Conservation (phyloP, 2,113 vertebrate species). For the Hemibagrus wyckioides region DNA sequence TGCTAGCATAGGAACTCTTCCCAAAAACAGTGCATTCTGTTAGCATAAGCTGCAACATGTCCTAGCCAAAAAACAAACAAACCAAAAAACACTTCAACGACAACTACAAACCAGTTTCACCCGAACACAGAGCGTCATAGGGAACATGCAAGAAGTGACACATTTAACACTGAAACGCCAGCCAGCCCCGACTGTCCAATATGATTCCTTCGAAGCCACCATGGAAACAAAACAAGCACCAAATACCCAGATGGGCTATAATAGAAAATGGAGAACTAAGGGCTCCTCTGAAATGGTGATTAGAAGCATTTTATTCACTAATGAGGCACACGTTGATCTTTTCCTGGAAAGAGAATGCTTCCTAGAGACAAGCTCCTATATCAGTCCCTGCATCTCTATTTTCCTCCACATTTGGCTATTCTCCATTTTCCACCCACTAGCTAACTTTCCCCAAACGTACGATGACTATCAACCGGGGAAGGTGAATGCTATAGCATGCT, state of each 20-base stretch:
- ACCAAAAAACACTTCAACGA: neutral
- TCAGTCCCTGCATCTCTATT: neutral
- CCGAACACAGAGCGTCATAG: neutral
- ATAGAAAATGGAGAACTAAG: neutral
- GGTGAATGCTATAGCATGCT: too few relatives aligned
- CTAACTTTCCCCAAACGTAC: neutral
- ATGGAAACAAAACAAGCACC: conserved; percentile 7
- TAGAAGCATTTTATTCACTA: neutral
- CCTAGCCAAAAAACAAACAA: neutral
- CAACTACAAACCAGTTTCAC: neutral
- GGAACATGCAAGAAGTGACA: neutral
- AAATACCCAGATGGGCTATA: neutral
- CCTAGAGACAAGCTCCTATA: neutral
- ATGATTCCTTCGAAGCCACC: neutral
- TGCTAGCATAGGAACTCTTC: neutral
- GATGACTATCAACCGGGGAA: neutral
- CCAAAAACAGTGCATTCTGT: neutral
- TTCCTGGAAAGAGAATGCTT: neutral
- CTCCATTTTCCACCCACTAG: neutral
- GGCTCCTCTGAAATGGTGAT: neutral
- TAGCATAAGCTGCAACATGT: neutral
- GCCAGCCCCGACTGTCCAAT: neutral
- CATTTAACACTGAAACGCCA: conserved; percentile 23
- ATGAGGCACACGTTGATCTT: neutral
- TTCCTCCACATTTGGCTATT: neutral